A percentile compares a stretch with the other conserved stretches of the same genome.
Conservation (phyloP, 2,797 vertebrate species). For the Remorina albescens region DNA sequence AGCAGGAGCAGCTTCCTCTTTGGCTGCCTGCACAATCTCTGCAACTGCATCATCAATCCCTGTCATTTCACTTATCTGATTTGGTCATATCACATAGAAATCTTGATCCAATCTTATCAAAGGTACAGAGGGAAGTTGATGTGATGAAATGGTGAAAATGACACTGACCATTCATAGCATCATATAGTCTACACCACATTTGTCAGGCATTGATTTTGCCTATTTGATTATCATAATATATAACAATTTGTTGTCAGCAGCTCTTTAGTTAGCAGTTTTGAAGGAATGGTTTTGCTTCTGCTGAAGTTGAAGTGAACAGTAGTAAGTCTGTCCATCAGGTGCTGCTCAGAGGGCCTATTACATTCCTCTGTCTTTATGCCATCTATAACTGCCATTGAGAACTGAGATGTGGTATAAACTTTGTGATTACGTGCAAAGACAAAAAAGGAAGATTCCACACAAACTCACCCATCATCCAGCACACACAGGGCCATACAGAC, state of each 20-base stretch:
- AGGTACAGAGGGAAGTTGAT: slow-evolving; percentile 37
- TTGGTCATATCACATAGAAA: slow-evolving; percentile 37
- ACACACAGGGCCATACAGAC: slow-evolving; percentile 27
- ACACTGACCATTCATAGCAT: slow-evolving; percentile 19
- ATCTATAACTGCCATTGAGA: not conserved
- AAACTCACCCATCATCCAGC: slow-evolving; percentile 18
- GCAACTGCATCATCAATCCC: slow-evolving; percentile 79
- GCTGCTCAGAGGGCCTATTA: too few relatives aligned
- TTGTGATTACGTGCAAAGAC: slow-evolving; percentile 30
- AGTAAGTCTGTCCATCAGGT: too few relatives aligned
- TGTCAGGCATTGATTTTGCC: not conserved
- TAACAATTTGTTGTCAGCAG: too few relatives aligned
- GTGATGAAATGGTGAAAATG: slow-evolving; percentile 45
- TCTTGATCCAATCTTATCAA: slow-evolving; percentile 29
- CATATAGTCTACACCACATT: slow-evolving; percentile 36
- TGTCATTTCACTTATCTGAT: slow-evolving; percentile 51
- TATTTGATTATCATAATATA: not conserved
- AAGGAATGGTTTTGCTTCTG: too few relatives aligned
- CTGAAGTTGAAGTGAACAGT: too few relatives aligned
- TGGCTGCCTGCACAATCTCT: slow-evolving; percentile 73
- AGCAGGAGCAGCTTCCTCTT: slow-evolving; percentile 62
- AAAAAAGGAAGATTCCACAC: not conserved
- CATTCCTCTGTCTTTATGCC: too few relatives aligned
- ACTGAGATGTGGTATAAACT: slow-evolving; percentile 29
- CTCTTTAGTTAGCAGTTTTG: too few relatives aligned